These are phyloP conservation scores for Trichosurus vulpecula DNA, from an alignment of 2,797 vertebrate genomes.

Conservation along the genomic window DNA sequence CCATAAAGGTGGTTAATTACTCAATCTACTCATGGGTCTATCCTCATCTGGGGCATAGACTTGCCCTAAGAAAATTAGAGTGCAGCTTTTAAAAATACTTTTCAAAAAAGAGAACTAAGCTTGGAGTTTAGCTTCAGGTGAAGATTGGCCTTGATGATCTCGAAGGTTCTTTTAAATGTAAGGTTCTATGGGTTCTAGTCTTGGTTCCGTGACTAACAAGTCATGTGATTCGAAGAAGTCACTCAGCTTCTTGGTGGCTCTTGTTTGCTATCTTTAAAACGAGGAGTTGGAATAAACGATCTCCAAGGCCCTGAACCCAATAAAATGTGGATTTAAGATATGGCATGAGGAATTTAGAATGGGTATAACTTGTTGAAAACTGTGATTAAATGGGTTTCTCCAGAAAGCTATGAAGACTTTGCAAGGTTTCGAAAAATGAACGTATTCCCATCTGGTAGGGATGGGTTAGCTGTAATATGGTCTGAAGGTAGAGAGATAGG, in stretches of 20 bases:
- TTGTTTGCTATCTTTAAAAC: slow-evolving; percentile 43
- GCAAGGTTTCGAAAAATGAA: slow-evolving; percentile 33
- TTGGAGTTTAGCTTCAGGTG: neutral
- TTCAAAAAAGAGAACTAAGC: slow-evolving; percentile 7
- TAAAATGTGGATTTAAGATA: slow-evolving; percentile 50
- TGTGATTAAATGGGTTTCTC: slow-evolving; percentile 7
- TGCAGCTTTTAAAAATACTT: neutral
- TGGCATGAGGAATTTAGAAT: slow-evolving; percentile 33
- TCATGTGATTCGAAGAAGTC: neutral
- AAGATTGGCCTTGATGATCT: neutral
- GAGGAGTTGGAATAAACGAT: slow-evolving; percentile 10
- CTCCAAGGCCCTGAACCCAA: slow-evolving; percentile 24
- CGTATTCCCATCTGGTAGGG: slow-evolving; percentile 7
- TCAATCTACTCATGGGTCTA: neutral
- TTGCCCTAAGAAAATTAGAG: neutral
- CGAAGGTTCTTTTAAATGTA: neutral
- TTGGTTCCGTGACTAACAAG: neutral
- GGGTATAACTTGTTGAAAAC: slow-evolving; percentile 14
- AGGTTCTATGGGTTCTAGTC: neutral
- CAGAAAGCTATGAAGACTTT: slow-evolving; percentile 44
- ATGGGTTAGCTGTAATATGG: slow-evolving; percentile 22
- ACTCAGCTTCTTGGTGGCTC: neutral
- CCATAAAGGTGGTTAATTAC: neutral
- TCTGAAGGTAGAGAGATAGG: slow-evolving; percentile 4
- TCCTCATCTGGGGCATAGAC: neutral